Conservation (phyloP, 2,888 invertebrate genomes). For the Arrhopalites spinosus region DNA sequence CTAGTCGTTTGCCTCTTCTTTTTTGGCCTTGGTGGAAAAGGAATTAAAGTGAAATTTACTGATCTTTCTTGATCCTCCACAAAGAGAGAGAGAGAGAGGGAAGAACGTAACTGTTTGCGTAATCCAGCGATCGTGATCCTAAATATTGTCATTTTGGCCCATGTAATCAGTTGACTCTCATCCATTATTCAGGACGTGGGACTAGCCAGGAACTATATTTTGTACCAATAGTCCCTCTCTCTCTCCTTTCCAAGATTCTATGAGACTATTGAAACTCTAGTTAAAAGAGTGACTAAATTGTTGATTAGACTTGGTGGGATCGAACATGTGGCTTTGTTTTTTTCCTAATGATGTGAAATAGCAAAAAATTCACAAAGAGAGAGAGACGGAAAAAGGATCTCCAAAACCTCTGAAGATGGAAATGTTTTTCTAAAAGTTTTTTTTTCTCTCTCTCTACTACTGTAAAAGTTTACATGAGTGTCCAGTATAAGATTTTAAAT, state of each 20-base stretch:
- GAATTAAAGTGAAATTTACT: conserved; percentile 4
- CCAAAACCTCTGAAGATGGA: background rate
- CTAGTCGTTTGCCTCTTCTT: background rate
- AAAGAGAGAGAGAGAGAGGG: background rate
- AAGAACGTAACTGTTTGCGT: background rate
- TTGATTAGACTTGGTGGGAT: conserved; percentile 1
- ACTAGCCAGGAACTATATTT: background rate
- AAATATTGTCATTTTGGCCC: background rate
- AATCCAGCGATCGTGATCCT: conserved; percentile 10
- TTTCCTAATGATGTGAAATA: background rate
- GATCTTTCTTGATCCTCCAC: background rate
- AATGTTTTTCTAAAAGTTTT: too few species aligned
- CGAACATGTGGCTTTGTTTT: conserved; percentile 20
- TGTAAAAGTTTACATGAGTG: too few species aligned
- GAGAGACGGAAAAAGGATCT: background rate
- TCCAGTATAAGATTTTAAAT: background rate
- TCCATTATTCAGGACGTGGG: conserved; percentile 22
- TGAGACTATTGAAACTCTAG: background rate
- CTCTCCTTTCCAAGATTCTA: too few species aligned
- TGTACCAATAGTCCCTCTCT: too few species aligned
- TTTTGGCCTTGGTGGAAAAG: background rate
- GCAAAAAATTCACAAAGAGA: background rate
- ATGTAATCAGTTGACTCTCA: conserved; percentile 23
- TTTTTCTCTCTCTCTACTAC: too few species aligned
- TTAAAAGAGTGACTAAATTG: background rate